Conservation (phyloP, 2,113 vertebrate genomes). For the Nansenia antarctica region DNA sequence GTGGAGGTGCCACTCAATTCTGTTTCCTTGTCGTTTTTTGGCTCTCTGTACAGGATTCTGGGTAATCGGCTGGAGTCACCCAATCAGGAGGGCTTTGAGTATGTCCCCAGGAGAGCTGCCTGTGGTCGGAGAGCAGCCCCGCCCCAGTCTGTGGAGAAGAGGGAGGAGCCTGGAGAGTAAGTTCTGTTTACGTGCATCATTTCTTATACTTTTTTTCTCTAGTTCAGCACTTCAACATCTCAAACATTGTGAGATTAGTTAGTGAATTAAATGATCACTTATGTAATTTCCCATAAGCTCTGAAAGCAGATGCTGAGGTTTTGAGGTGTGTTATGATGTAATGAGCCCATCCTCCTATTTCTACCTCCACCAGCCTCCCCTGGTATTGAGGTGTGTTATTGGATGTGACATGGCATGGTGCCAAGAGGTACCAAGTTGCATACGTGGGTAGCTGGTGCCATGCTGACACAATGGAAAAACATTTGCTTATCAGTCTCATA, state of each 20-base stretch:
- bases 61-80: conserved; percentile 78
- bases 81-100: conserved; percentile 78
- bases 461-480: conserved; percentile 15
- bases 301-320: background rate
- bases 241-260: too few species aligned
- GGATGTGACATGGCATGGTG: conserved; percentile 3
- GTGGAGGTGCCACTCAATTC: background rate
- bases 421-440: conserved; percentile 26
- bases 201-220: too few species aligned
- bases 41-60: conserved; percentile 64
- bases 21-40: background rate
- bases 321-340: background rate
- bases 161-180: conserved; percentile 67
- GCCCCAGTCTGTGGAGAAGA: conserved; percentile 34
- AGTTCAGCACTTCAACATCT: too few species aligned
- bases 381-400: conserved; percentile 1
- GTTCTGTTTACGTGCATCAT: background rate
- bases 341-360: too few species aligned
- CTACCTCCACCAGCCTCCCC: too few species aligned
- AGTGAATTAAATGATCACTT: too few species aligned
- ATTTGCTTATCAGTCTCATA: background rate
- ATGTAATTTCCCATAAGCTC: too few species aligned
- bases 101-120: conserved; percentile 61
- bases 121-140: conserved; percentile 7
- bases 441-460: background rate